Conservation (phyloP, 2,113 vertebrate genomes). For the Sinosuthora webbiana region DNA sequence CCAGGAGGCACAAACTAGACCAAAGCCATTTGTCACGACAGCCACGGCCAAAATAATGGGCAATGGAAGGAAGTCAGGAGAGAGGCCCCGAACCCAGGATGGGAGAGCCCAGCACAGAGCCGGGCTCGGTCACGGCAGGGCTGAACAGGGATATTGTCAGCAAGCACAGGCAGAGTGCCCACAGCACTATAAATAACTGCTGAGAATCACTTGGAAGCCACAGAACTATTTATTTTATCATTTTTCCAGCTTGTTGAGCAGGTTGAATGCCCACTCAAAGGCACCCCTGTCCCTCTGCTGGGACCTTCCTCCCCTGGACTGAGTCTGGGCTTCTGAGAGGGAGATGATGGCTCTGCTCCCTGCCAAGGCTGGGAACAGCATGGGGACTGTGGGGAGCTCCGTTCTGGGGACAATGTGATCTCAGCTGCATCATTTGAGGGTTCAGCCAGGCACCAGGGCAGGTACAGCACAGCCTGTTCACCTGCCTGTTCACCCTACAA, state of each 20-base stretch:
- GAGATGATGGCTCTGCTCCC: background rate
- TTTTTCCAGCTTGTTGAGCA: slow-evolving; percentile 25
- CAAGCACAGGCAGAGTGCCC: background rate
- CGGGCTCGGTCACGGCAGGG: accelerated
- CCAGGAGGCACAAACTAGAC: background rate
- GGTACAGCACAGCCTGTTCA: background rate
- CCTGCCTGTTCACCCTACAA: background rate
- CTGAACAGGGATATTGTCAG: slow-evolving; percentile 28
- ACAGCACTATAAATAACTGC: slow-evolving; percentile 28
- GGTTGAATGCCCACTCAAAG: slow-evolving; percentile 44
- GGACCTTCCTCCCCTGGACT: background rate
- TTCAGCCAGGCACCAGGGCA: background rate
- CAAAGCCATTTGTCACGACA: background rate
- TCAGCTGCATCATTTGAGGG: background rate
- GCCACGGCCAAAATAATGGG: background rate
- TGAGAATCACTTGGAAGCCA: slow-evolving; percentile 6
- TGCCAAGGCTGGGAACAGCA: accelerated
- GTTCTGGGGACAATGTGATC: background rate
- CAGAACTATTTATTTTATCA: slow-evolving; percentile 34
- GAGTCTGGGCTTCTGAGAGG: background rate
- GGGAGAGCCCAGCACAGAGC: background rate
- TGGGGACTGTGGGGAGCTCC: background rate
- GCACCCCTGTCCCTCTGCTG: background rate
- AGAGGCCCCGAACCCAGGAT: background rate
- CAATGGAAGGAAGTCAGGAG: background rate